These are phyloP conservation scores for Neodiprion lecontei DNA, from an alignment of 1,140 invertebrate genomes.

Conservation along the genomic window DNA sequence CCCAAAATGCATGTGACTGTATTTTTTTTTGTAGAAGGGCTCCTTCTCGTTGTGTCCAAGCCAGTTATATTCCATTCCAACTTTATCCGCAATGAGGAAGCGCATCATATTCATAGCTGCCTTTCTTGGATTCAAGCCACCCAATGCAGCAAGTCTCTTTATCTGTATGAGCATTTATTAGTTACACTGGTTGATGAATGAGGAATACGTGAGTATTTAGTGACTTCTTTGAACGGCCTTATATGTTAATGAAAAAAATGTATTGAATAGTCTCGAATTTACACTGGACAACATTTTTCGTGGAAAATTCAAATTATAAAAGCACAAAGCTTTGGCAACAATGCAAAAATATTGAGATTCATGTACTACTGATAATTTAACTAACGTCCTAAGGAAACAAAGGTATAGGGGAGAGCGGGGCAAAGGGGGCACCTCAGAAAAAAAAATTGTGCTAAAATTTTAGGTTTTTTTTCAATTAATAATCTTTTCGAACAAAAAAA, in stretches of 20 bases:
- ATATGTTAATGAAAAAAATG: background rate
- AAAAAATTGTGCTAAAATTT: too few species aligned
- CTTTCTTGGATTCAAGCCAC: background rate
- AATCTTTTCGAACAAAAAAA: too few species aligned
- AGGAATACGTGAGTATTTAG: background rate
- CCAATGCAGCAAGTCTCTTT: background rate
- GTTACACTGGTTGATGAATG: background rate
- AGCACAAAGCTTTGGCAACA: background rate
- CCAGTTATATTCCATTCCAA: background rate
- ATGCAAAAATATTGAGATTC: background rate
- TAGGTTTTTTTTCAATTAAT: too few species aligned
- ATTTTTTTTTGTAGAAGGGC: background rate
- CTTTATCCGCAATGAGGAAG: background rate
- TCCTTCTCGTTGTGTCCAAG: background rate
- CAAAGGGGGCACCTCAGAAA: too few species aligned
- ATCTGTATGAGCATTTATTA: background rate
- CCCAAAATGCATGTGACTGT: background rate
- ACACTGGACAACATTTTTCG: background rate
- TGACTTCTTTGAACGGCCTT: background rate
- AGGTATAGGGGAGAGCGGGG: background rate
- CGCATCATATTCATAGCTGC: background rate
- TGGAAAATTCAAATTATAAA: background rate
- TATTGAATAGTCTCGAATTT: background rate
- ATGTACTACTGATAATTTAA: background rate
- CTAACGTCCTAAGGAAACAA: background rate